Evolutionary conservation across 1,140 invertebrate genomes (phyloP).

Genomic region (Reticulitermes speratus): DNA sequence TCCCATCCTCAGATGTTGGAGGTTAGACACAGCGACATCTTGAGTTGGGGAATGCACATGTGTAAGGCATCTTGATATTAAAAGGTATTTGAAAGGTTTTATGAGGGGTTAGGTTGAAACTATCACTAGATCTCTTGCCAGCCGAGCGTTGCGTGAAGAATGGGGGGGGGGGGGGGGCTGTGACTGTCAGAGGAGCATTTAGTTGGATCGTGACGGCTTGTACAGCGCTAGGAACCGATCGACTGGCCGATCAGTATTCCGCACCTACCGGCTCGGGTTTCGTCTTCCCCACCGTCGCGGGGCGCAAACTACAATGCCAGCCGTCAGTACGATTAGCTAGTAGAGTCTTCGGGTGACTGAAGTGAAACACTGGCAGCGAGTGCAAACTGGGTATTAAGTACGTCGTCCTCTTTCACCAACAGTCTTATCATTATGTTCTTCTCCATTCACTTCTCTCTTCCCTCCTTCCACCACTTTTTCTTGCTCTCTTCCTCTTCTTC

Average conservation of each 20-base stretch:
- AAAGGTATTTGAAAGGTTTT: not conserved
- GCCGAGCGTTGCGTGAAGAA: too few species aligned
- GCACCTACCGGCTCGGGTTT: not conserved
- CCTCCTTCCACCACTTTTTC: too few species aligned
- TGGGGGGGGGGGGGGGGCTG: too few species aligned
- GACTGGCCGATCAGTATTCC: not conserved
- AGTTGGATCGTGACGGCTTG: not conserved
- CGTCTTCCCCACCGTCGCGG: not conserved
- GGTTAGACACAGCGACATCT: not conserved
- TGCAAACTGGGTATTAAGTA: not conserved
- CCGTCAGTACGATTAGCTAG: not conserved
- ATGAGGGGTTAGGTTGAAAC: not conserved
- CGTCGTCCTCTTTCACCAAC: too few species aligned
- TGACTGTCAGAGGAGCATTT: not conserved
- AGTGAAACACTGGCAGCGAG: not conserved
- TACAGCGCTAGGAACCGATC: not conserved
- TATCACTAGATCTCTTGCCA: not conserved
- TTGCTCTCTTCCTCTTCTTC: too few species aligned
- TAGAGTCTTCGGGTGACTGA: not conserved
- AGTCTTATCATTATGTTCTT: too few species aligned
- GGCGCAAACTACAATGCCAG: conserved; percentile 13
- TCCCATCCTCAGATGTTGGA: too few species aligned
- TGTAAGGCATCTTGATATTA: not conserved
- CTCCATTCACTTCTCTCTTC: too few species aligned
- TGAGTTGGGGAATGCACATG: not conserved